Conservation (phyloP, 2,888 invertebrate genomes). For the Caenorhabditis sp. region DNA sequence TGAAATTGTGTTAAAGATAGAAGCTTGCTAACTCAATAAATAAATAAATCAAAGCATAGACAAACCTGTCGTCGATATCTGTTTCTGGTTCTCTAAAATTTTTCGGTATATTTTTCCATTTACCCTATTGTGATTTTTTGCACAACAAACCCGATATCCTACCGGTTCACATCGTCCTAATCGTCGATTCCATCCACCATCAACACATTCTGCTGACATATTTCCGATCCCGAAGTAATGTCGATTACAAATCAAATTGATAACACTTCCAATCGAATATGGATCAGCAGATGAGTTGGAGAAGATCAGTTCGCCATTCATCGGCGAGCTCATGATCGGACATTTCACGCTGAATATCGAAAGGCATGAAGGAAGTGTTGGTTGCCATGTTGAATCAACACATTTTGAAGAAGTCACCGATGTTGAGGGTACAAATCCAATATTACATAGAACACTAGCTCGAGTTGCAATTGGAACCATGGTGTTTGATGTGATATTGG, state of each 20-base stretch:
- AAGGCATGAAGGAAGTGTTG: constrained; percentile 28
- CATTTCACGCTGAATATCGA: constrained; percentile 29
- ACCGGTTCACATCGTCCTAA: constrained; percentile 37
- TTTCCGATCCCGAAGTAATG: constrained; percentile 33
- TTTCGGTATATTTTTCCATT: no score
- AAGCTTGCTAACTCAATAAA: constrained; percentile 4
- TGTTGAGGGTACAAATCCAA: constrained; percentile 34
- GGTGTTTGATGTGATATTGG: not conserved
- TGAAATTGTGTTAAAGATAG: constrained; percentile 1
- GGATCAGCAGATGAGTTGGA: constrained; percentile 21
- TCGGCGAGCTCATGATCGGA: constrained; percentile 26
- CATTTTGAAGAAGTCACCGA: constrained; percentile 26
- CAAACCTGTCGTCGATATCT: constrained; percentile 26
- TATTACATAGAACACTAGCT: constrained; percentile 41
- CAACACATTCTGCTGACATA: constrained; percentile 25
- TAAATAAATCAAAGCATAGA: constrained; percentile 3
- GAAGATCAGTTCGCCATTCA: constrained; percentile 38
- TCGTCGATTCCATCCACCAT: constrained; percentile 37
- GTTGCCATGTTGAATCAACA: constrained; percentile 25
- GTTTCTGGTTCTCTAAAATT: not conserved
- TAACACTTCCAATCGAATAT: constrained; percentile 19
- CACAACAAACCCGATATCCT: not conserved
- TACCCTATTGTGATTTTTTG: no score
- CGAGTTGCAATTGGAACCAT: constrained; percentile 34
- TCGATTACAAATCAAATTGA: constrained; percentile 29